Evolutionary conservation across 2,888 invertebrate genomes (phyloP), one percentile per base, ranked within the genome.

Genomic region (Laspeyria flexula): DNA sequence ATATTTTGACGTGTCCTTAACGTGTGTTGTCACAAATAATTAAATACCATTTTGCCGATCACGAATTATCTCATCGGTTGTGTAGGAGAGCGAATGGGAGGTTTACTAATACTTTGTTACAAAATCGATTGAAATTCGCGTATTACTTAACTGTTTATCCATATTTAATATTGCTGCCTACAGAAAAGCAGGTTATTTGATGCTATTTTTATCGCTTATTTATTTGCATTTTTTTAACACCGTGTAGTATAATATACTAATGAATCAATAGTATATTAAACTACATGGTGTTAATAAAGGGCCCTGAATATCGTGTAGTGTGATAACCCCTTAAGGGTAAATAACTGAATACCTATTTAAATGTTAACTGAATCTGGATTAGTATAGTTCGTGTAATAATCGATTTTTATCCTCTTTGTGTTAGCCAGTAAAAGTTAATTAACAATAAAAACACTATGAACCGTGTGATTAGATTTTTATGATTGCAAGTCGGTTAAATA

Each of bases 81-180:
- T 54, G 49, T 59, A 52, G 41, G 60, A 53, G 34, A 34, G 2
- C 23, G 37, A 21, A 50, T 33, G 43, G 50, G 39, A 31, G 45
- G 53, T 48, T 59, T 59, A 47, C 53, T 54, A 62, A 59, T 46
- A 42, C 55, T 42, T 31, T 25, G 41, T 65, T 60, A 37, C 67
- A 45, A 66, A 64, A 69, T 59, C 13, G 38, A 52, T 50, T 50
- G 49, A 55, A 62, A 56, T 60, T 42, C 34, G 41, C 33, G 13
- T 47, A 45, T 59, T 70, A 46, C 57, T 44, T 49, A 51, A 70
- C 48, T 52, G 18, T 52, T 42, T 49, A 51, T 50, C 48, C 15
- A 23, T 51, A 30, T 23, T 15, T 53, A 41, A 39, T 48, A 43
- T 55, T 46, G 39, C 27, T 39, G 16, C 35, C 6, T 29, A 25